Evolutionary conservation across 2,113 vertebrate genomes (phyloP), one percentile per base, ranked within the genome.

Genomic region (Anoplopoma fimbria): DNA sequence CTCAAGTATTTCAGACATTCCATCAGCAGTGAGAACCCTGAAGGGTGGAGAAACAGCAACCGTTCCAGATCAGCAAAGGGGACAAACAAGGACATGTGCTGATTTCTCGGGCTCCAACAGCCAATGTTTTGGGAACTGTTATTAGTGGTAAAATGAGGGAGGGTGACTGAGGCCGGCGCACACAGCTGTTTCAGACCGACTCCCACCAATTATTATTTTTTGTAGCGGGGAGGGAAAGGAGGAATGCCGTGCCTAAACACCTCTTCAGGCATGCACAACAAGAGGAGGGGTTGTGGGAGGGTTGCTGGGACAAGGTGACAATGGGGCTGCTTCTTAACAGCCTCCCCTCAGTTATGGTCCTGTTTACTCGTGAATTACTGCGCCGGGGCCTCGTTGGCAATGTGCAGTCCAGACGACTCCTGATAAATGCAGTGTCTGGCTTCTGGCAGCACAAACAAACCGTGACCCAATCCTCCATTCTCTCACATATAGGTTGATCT

Each of bases 391-490:
- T 85, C 79, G 40, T 0, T 83, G 78, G 67, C 89, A 91, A 91
- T 89, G 77, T 88, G 87, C 85, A 85, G 91, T 38, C 92, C 88
- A 91, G 93, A 92, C 85, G 89, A 90, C 92, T 92, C 92, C 92
- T 82, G 88, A 89, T 93, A 92, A 93, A 90, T 92, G 91, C 86
- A 89, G 92, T 88, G 92, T 93, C 91, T 92, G 88, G 86, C 69
- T 90, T 64, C 83, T 87, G 75, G 73, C 47, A 82, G 75, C 64
- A 77, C 76, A 90, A 90, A 90, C 84, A 89, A 69, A 89, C 68
- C 29, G 8, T 69, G 77, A 71, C 71, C 82, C 58, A 62, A 72
- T 79, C 79, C 60, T 58, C 49, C 21, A 60, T 60, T 85, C 64
- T 84, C 33, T 83, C 88, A 77, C 61, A 34, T 81, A 79, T 88